Evolutionary conservation across 1,140 invertebrate species (phyloP), one percentile per base, ranked within the genome.

Genomic region (Stenopsyche tienmushanensis): DNA sequence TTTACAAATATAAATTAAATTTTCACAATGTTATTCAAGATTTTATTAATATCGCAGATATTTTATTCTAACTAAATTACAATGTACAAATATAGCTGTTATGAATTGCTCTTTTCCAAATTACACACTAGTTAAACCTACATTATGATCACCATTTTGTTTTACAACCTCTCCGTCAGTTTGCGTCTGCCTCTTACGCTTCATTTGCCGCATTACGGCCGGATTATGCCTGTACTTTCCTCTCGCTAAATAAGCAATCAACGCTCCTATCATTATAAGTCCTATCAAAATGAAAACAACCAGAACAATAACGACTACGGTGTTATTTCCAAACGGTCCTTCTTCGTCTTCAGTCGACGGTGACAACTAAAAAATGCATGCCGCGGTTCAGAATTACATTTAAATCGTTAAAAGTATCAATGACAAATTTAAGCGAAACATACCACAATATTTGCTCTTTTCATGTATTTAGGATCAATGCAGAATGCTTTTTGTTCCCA

Each of bases 401-500:
- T 34, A 34, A 34, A 34, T 34, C 13, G 13, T 34, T 34, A 13
- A 13, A 7, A 34, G 13, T 34, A 34, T 34, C 29, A n/a, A n/a
- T n/a, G n/a, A n/a, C 23, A 42, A 9, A n/a, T 24, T 10, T 17
- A 29, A 5, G 29, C 29, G 29, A 1, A 64, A 67, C 73, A 75
- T 50, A 79, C 78, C 64, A 74, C 66, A 54, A 76, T 78, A 23
- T 67, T 64, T 23, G 71, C 17, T 1, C 8, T 3, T 20, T 5
- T 50, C 23, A 3, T 50, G 13, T 10, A 10, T 50, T 21, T 57
- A 23, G 24, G 47, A 18, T 77, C 75, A 7, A 62, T 70, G 65
- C 81, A 83, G 66, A 83, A 74, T 0, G 74, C 75, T 29, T 72
- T 69, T 47, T 78, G 74, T 0, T 74, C 76, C 73, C 77, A 77